phyloP scores from a whole-genome alignment of 2,797 vertebrate genomes.

The Melanogrammus aeglefinus region DNA sequence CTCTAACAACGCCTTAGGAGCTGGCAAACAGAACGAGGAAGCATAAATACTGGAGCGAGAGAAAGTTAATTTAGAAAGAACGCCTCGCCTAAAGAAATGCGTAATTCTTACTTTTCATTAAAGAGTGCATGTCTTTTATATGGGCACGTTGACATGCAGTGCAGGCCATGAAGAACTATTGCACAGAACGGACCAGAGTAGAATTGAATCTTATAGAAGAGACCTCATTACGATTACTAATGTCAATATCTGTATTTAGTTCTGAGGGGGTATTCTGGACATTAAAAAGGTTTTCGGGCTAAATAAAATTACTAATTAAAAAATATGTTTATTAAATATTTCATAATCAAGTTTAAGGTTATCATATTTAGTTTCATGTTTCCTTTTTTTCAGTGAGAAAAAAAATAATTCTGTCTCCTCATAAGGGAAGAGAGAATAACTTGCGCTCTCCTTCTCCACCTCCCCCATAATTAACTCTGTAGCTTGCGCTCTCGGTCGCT shows the following conservation, averaged over 20 bases:
- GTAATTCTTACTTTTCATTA: background rate
- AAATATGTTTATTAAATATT: background rate
- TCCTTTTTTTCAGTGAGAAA: background rate
- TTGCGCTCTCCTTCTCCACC: conserved; percentile 20
- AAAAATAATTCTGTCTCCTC: conserved; percentile 16
- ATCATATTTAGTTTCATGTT: background rate
- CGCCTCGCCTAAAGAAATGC: background rate
- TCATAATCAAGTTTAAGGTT: background rate
- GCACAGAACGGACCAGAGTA: conserved; percentile 8
- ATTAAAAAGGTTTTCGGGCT: background rate
- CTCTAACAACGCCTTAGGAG: conserved; percentile 27
- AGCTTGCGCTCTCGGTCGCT: conserved; percentile 60
- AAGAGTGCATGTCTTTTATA: background rate
- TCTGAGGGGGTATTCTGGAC: background rate
- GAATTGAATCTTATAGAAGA: background rate
- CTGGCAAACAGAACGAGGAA: conserved; percentile 37
- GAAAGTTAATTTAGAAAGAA: background rate
- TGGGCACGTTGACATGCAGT: background rate
- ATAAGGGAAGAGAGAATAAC: conserved; percentile 34
- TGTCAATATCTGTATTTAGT: background rate
- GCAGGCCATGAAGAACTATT: background rate
- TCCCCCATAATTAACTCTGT: conserved; percentile 25
- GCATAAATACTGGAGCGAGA: conserved; percentile 28
- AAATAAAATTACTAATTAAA: background rate
- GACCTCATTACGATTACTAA: background rate